Percentiles rank a stretch among this genome's conserved stretches.
These are phyloP conservation scores for Monoplex corrugatus DNA, from an alignment of 2,888 invertebrate genomes.

Conservation along the genomic window DNA sequence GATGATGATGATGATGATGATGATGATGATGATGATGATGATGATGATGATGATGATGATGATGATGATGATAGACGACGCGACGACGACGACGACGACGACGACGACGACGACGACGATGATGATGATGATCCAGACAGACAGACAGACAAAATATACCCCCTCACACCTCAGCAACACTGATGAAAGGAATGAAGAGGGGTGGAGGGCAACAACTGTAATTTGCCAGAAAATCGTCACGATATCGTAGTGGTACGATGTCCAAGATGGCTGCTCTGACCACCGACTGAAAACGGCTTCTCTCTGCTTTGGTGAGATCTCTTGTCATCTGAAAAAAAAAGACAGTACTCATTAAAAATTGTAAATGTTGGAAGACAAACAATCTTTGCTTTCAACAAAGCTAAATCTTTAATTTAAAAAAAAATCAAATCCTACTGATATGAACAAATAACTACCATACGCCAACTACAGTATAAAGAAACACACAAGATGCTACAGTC, in stretches of 20 bases:
- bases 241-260: conserved; percentile 83
- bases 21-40: conserved; percentile 21
- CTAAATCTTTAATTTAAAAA: no score
- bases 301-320: conserved; percentile 67
- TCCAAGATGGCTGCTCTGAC: conserved; percentile 79
- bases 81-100: conserved; percentile 17
- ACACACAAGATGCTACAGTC: no score
- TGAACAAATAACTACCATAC: no score
- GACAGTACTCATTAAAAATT: no score
- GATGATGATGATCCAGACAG: no score
- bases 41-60: conserved; percentile 34
- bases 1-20: neutral
- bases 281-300: conserved; percentile 71
- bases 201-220: conserved; percentile 96
- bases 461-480: no score
- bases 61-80: neutral
- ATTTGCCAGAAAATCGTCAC: conserved; percentile 90
- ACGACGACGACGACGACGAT: neutral
- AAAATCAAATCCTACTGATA: no score
- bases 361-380: no score
- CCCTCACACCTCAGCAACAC: conserved; percentile 89
- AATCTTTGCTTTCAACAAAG: no score
- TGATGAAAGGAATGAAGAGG: conserved; percentile 94
- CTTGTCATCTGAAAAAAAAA: conserved; percentile 57
- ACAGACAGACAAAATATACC: no score